A percentile compares a stretch with the other conserved stretches of the same genome.
phyloP scores from a whole-genome alignment of 2,888 invertebrate genomes.

The Athripsodes cinereus region DNA sequence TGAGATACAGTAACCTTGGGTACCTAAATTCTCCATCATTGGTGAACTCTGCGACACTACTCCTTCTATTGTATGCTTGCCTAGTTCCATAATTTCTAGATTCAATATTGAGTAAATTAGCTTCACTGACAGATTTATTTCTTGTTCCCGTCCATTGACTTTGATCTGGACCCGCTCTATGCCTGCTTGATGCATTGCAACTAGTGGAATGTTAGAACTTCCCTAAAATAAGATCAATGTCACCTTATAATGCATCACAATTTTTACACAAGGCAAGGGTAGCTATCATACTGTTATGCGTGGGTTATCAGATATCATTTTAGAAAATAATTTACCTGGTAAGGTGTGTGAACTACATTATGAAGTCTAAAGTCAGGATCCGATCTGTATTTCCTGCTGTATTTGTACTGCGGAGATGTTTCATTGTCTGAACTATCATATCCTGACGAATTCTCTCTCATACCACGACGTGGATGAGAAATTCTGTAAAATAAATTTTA shows the following conservation, averaged over 20 bases:
- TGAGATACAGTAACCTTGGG: too few species aligned
- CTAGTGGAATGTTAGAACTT: conserved; percentile 50
- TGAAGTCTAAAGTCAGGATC: conserved; percentile 80
- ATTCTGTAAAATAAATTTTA: conserved; percentile 37
- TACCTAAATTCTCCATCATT: conserved; percentile 36
- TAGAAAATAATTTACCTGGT: conserved; percentile 48
- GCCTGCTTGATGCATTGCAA: conserved; percentile 65
- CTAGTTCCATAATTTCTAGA: conserved; percentile 41
- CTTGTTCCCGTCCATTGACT: conserved; percentile 41
- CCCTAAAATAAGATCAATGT: conserved; percentile 4
- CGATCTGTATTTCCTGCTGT: conserved; percentile 71
- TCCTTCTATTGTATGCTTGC: conserved; percentile 43
- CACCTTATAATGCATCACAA: too few species aligned
- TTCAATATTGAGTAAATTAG: conserved; percentile 68
- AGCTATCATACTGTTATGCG: too few species aligned
- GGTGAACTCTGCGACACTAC: conserved; percentile 55
- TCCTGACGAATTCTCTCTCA: conserved; percentile 83
- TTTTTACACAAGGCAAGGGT: too few species aligned
- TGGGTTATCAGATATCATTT: too few species aligned
- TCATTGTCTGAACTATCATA: conserved; percentile 88
- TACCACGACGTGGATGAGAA: conserved; percentile 55
- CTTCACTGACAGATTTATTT: conserved; percentile 77
- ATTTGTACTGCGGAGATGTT: conserved; percentile 58
- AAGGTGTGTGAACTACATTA: conserved; percentile 48
- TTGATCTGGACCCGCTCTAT: conserved; percentile 45